Base-by-base conservation (phyloP, 2,113 vertebrate species). In the Oncorhynchus masou region DNA sequence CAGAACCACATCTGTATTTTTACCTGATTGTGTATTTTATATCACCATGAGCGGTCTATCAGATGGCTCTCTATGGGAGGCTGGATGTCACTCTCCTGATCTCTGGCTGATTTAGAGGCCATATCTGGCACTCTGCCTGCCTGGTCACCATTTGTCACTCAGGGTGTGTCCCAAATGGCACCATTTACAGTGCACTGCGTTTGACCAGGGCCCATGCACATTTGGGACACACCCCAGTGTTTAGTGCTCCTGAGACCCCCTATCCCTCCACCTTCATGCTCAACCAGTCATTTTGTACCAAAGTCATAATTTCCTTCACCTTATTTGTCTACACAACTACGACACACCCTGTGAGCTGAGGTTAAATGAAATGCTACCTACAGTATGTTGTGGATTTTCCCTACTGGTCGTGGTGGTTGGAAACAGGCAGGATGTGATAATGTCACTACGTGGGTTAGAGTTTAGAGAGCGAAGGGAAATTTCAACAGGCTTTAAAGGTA, bases 21-120 rank as follows among this genome's bases (percentile, higher is more conserved):
- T 15, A 54, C 51, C 51, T 5, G 4, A 54, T 16, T 5, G 51
- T 54, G 15, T 54, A 19, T 48, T 48, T 62, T 75, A 71, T 77
- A 74, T 86, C 86, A 83, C 87, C 81, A 20, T 74, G 77, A 88
- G 73, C 81, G 81, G 71, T 91, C 83, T 68, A 62, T 92, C 88
- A 89, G 90, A 89, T 88, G 91, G 85, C 76, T 80, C 85, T 87
- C 87, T 86, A 81, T 78, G 79, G 84, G 83, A 72, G 85, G 82
- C 80, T 72, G 75, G 75, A 78, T 84, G 79, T 68, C 85, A 83
- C 80, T 81, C 70, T 49, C 57, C 69, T 86, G 90, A 92, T 87
- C 91, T 84, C 88, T 91, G 91, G 90, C 90, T 92, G 89, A 92
- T 91, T 90, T 90, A 91, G 86, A 91, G 89, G 85, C 85, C 84